Percentiles rank a stretch among this genome's conserved stretches.
Evolutionary conservation across 2,888 invertebrate genomes (phyloP).

Genomic region (Microdon myrmicae): DNA sequence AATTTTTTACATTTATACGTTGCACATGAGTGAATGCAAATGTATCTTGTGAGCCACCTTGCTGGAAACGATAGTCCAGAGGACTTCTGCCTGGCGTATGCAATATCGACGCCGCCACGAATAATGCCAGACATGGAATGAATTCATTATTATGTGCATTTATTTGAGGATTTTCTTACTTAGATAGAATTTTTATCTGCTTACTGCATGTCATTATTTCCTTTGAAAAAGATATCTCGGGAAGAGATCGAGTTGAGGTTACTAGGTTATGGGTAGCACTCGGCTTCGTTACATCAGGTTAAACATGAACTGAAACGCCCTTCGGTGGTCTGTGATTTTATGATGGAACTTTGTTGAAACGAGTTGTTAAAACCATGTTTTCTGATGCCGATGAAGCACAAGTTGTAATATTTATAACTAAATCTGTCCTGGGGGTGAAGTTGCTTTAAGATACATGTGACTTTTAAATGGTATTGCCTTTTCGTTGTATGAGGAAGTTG

Average conservation of each 20-base stretch:
- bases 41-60: conserved; percentile 6
- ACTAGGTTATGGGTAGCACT: conserved; percentile 6
- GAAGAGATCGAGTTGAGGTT: conserved; percentile 3
- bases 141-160: conserved; percentile 38
- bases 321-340: conserved; percentile 8
- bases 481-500: no score
- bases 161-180: conserved; percentile 15
- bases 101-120: conserved; percentile 18
- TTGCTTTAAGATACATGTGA: no score
- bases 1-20: no score
- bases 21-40: no score
- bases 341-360: conserved; percentile 19
- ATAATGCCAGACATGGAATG: conserved; percentile 47
- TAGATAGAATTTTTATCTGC: conserved; percentile 23
- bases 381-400: no score
- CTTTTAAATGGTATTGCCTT: no score
- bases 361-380: conserved; percentile 27
- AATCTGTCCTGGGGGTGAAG: no score
- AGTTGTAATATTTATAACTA: no score
- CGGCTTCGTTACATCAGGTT: no score
- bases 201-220: conserved; percentile 26
- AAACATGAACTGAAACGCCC: no score
- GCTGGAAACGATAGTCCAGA: conserved; percentile 16
- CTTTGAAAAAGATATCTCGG: conserved; percentile 10
- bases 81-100: conserved; percentile 10